These are phyloP conservation scores for Rhodinocichla rosea DNA, from an alignment of 2,113 vertebrate species.

Conservation along the genomic window DNA sequence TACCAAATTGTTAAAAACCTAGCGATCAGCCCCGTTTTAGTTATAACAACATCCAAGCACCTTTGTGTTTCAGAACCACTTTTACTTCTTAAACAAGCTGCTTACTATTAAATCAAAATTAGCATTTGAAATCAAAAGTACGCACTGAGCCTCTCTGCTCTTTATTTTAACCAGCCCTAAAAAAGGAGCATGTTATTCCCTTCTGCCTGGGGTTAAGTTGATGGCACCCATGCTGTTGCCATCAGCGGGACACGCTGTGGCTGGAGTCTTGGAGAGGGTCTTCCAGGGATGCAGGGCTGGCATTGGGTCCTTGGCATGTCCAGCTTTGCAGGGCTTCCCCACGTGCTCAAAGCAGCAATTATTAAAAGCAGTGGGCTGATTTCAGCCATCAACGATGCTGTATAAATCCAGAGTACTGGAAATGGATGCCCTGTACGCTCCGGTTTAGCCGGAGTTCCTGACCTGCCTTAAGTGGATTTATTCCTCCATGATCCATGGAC, in stretches of 20 bases:
- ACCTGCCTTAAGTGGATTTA: constrained; percentile 17
- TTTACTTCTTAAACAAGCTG: constrained; percentile 43
- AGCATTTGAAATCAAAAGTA: constrained; percentile 14
- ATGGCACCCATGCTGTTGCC: background rate
- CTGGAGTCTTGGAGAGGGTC: background rate
- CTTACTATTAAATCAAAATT: constrained; percentile 52
- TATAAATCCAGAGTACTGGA: background rate
- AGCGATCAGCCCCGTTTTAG: background rate
- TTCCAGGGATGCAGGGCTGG: background rate
- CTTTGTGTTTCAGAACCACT: constrained; percentile 40
- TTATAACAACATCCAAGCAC: constrained; percentile 10
- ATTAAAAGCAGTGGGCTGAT: background rate
- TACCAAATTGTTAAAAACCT: constrained; percentile 47
- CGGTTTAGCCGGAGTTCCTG: background rate
- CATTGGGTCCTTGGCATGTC: background rate
- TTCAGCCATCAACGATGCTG: accelerated
- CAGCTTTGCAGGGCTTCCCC: background rate
- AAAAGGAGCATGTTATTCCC: background rate
- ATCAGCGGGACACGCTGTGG: accelerated
- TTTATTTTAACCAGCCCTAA: background rate
- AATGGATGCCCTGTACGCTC: background rate
- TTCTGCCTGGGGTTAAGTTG: background rate
- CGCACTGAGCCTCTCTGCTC: background rate
- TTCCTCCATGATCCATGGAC: background rate
- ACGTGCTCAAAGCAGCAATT: background rate